Evolutionary conservation across 1,140 invertebrate genomes (phyloP), one percentile per base, ranked within the genome.

Genomic region (Ceratosolen fusciceps): DNA sequence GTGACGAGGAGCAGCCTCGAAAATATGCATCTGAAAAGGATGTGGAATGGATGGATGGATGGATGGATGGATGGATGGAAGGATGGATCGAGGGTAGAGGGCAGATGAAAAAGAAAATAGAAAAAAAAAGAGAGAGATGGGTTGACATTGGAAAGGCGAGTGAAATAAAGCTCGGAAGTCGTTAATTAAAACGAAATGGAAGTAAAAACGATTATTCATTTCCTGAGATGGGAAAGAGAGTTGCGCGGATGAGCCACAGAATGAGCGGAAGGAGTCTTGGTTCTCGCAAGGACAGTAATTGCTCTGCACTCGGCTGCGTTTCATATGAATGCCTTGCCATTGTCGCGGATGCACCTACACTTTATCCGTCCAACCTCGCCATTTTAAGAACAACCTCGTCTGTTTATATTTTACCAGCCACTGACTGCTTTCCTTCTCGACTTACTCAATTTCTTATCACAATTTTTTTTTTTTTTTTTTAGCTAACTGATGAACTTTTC

Each of bases 251-350:
- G 21, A n/a, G 14, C 49, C 47, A 4, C 5, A n/a, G n/a, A n/a
- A n/a, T n/a, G 26, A 54, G 24, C 29, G 70, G 49, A 72, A 72
- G 39, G 4, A 34, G 14, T 10, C 68, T 16, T 34, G 29, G n/a
- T 7, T 19, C 21, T 31, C 58, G 34, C 21, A n/a, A 37, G 60
- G 19, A n/a, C 34, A 21, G 7, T 31, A 65, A 37, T 65, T 65
- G 74, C 72, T n/a, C 71, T 78, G 77, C 68, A 81, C 49, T 81
- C 71, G 82, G 81, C 80, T 82, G 80, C 60, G 52, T 65, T 47
- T 75, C 71, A 83, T 82, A 85, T 86, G 87, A 85, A 88, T 88
- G 85, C 87, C 85, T 86, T 83, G 84, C 65, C 73, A 83, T 84
- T 83, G 81, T 84, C 80, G 82, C 74, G 77, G 70, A 85, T 47